Conservation (phyloP, 2,888 invertebrate genomes). For the Trypoxylon attenuatum region DNA sequence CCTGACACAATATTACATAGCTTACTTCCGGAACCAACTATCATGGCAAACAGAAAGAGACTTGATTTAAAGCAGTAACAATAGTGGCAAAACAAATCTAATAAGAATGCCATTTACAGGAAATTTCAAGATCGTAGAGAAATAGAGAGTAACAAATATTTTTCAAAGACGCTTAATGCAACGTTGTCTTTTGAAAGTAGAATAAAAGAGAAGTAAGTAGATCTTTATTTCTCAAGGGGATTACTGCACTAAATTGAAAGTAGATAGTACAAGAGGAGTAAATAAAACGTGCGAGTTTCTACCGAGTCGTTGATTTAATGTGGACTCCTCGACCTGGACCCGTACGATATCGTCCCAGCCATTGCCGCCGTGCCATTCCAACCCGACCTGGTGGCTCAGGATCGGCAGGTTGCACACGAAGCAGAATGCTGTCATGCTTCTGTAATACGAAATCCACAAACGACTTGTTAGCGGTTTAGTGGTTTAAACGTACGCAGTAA, state of each 20-base stretch:
- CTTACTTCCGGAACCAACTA: too few relatives aligned
- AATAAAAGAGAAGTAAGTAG: too few relatives aligned
- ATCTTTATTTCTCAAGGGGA: too few relatives aligned
- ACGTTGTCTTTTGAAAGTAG: too few relatives aligned
- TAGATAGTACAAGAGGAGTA: too few relatives aligned
- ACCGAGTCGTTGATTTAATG: constrained; percentile 88
- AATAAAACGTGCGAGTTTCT: too few relatives aligned
- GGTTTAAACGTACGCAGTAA: too few relatives aligned
- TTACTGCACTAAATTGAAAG: too few relatives aligned
- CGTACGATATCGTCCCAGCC: constrained; percentile 95
- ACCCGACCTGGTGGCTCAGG: constrained; percentile 93
- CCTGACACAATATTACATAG: constrained; percentile 56
- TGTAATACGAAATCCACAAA: constrained; percentile 70
- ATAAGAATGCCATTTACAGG: too few relatives aligned
- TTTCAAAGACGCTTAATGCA: too few relatives aligned
- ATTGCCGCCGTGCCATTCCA: constrained; percentile 95
- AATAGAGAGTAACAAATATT: too few relatives aligned
- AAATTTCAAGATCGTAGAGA: too few relatives aligned
- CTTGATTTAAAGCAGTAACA: neutral
- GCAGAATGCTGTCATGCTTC: constrained; percentile 95
- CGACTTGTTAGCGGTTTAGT: neutral
- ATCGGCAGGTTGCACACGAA: constrained; percentile 97
- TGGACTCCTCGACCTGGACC: constrained; percentile 90
- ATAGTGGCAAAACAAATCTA: neutral
- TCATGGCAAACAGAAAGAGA: neutral